phyloP scores from a whole-genome alignment of 2,888 invertebrate species.

The Nymphalis urticae region DNA sequence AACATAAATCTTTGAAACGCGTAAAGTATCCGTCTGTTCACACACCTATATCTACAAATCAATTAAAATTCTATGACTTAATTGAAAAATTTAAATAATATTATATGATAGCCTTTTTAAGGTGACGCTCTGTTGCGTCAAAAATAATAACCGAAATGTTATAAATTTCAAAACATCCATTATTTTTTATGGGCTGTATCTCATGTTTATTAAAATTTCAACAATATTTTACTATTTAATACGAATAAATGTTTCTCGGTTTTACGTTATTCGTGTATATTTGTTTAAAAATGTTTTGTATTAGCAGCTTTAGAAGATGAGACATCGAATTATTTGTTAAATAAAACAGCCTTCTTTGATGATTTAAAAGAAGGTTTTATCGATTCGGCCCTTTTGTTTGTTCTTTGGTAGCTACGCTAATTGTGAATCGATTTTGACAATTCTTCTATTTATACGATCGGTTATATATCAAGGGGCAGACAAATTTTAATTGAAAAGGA shows the following conservation, averaged over 20 bases:
- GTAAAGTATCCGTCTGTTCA: conserved; percentile 40
- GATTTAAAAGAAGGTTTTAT: too few species aligned
- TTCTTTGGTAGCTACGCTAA: too few species aligned
- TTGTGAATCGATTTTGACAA: too few species aligned
- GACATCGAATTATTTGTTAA: neutral
- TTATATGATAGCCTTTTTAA: conserved; percentile 39
- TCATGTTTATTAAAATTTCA: conserved; percentile 3
- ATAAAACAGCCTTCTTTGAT: neutral
- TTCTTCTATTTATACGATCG: too few species aligned
- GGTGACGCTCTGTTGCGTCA: conserved; percentile 24
- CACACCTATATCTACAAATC: conserved; percentile 44
- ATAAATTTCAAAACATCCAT: neutral
- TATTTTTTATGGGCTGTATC: conserved; percentile 6
- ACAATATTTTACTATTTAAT: neutral
- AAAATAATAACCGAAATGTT: neutral
- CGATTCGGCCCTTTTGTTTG: too few species aligned
- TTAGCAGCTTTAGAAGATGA: neutral
- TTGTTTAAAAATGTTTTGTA: neutral
- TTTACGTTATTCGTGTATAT: neutral
- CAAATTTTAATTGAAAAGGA: too few species aligned
- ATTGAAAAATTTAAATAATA: conserved; percentile 62
- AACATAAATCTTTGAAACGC: conserved; percentile 29
- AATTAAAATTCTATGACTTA: conserved; percentile 57
- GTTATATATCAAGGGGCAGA: too few species aligned
- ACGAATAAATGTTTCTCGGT: neutral